phyloP scores from a whole-genome alignment of 2,113 vertebrate genomes.

The Cheirogaleus medius region DNA sequence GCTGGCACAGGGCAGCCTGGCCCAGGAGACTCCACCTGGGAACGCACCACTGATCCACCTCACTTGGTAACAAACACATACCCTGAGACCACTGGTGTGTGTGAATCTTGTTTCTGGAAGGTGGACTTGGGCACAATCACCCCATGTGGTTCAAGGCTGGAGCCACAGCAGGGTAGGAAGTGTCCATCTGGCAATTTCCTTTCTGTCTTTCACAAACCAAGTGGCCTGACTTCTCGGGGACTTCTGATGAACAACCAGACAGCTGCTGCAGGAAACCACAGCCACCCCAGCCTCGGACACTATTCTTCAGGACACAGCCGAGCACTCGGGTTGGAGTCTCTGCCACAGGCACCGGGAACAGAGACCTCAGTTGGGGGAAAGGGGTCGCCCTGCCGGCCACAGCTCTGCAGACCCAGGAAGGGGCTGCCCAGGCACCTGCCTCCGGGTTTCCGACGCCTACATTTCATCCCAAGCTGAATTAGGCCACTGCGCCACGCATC shows the following conservation, averaged over 20 bases:
- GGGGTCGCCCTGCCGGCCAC: fast-evolving
- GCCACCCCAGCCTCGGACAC: neutral
- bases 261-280: neutral
- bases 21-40: neutral
- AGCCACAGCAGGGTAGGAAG: neutral
- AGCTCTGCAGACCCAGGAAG: neutral
- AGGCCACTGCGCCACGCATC: neutral
- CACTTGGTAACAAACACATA: neutral
- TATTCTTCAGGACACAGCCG: neutral
- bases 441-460: neutral
- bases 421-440: fast-evolving
- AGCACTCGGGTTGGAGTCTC: fast-evolving
- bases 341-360: neutral
- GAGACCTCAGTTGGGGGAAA: neutral
- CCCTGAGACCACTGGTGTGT: neutral
- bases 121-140: neutral
- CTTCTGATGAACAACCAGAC: neutral
- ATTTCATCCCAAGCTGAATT: neutral
- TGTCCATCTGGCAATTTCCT: neutral
- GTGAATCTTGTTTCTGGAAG: neutral
- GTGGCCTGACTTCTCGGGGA: constrained; percentile 4
- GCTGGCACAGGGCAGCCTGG: neutral
- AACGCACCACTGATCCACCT: neutral
- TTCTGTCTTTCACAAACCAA: neutral
- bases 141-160: neutral